phyloP scores from a whole-genome alignment of 92 coral and sea anemone genomes.

The Epizoanthus fatuus region DNA sequence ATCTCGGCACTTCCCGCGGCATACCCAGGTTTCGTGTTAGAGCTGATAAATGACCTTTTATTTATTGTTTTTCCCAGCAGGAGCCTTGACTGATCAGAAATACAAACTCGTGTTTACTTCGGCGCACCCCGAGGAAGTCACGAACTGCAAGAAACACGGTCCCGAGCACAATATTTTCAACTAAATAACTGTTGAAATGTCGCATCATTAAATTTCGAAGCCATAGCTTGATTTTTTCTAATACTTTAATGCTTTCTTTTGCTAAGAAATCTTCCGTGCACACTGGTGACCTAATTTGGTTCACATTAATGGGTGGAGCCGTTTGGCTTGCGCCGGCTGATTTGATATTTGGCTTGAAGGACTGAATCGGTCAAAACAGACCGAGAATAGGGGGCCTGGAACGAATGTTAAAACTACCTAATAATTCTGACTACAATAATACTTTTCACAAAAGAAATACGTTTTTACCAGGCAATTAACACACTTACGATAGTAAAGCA shows the following conservation, averaged over 20 bases:
- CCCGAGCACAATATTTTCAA: not conserved
- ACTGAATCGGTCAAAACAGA: conserved; percentile 6
- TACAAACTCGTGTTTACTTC: not conserved
- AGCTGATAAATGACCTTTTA: not conserved
- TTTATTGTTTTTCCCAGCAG: conserved; percentile 2
- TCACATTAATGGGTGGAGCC: conserved; percentile 8
- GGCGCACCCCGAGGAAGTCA: conserved; percentile 30
- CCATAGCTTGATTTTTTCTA: no score
- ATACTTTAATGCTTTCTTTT: not conserved
- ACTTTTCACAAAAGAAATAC: not conserved
- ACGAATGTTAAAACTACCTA: not conserved
- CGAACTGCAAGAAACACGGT: not conserved
- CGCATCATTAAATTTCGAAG: not conserved
- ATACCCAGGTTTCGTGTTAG: not conserved
- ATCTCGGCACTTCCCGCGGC: no score
- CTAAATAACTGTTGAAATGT: not conserved
- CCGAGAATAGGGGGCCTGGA: conserved; percentile 3
- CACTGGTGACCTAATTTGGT: conserved; percentile 22
- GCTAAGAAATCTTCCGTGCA: conserved; percentile 20
- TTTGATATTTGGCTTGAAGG: not conserved
- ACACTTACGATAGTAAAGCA: not conserved
- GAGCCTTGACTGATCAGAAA: not conserved
- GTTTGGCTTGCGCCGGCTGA: not conserved
- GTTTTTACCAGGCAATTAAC: not conserved
- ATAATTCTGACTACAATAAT: no score